A percentile compares a stretch with the other conserved stretches of the same genome.
Conservation (phyloP, 2,113 vertebrate genomes). For the Camelus dromedarius region DNA sequence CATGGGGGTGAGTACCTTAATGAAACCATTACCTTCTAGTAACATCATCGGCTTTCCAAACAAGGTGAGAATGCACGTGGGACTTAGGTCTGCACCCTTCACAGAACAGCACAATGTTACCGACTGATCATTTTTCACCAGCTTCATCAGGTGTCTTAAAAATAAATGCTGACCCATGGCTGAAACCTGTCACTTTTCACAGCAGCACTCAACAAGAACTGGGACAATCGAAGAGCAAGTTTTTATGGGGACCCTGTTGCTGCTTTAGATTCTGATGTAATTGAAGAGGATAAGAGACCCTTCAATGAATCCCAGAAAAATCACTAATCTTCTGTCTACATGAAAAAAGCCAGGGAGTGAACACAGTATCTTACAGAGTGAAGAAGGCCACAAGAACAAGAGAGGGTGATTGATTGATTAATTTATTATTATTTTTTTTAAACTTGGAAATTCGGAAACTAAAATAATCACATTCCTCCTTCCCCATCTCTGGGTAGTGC, state of each 20-base stretch:
- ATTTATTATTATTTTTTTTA: conserved; percentile 74
- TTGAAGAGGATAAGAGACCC: conserved; percentile 86
- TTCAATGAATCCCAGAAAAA: conserved; percentile 83
- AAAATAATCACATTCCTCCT: conserved; percentile 79
- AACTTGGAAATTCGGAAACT: conserved; percentile 83
- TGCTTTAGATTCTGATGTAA: conserved; percentile 93
- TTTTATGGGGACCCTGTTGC: conserved; percentile 93
- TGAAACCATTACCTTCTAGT: conserved; percentile 83
- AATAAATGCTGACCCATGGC: conserved; percentile 91
- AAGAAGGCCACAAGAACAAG: conserved; percentile 93
- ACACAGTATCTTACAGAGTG: conserved; percentile 88
- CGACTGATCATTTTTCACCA: conserved; percentile 69
- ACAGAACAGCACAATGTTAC: conserved; percentile 77
- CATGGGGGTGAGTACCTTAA: conserved; percentile 88
- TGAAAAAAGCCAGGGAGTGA: conserved; percentile 86
- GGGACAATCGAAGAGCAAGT: conserved; percentile 92
- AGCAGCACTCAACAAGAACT: conserved; percentile 93
- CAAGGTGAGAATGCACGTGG: conserved; percentile 65
- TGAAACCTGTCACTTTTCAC: conserved; percentile 93
- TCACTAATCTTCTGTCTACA: conserved; percentile 83
- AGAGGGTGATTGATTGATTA: conserved; percentile 77
- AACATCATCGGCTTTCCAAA: conserved; percentile 74
- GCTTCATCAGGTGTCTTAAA: conserved; percentile 72
- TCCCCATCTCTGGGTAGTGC: conserved; percentile 88
- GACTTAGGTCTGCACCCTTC: conserved; percentile 65